Evolutionary conservation across 2,888 invertebrate species (phyloP).

Genomic region (Malthinus flaveolus): DNA sequence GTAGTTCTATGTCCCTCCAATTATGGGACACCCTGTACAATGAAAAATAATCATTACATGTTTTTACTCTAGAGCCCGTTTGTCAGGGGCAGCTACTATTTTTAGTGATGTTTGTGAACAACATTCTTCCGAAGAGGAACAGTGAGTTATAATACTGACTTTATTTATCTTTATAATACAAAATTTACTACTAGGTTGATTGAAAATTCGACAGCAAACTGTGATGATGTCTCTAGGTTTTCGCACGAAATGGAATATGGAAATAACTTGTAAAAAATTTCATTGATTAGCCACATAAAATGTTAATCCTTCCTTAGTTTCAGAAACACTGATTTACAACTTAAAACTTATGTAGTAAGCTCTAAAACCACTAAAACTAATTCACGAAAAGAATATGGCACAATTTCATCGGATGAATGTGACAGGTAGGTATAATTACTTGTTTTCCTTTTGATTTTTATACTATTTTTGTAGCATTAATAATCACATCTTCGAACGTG

Average conservation of each 20-base stretch:
- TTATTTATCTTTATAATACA: neutral
- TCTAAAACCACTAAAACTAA: neutral
- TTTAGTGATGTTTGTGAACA: neutral
- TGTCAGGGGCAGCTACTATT: neutral
- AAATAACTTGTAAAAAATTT: too few relatives aligned
- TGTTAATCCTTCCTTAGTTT: neutral
- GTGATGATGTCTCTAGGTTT: neutral
- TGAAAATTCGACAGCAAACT: neutral
- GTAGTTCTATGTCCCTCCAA: too few relatives aligned
- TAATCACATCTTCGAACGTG: neutral
- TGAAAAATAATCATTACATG: neutral
- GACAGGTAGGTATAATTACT: neutral
- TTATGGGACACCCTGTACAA: too few relatives aligned
- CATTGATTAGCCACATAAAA: too few relatives aligned
- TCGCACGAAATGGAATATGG: neutral
- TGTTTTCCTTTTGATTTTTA: neutral
- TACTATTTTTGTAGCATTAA: neutral
- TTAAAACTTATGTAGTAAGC: neutral
- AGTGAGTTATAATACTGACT: neutral
- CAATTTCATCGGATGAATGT: neutral
- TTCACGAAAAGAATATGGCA: neutral
- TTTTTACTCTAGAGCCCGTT: neutral
- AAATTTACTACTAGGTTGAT: neutral
- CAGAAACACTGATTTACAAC: neutral
- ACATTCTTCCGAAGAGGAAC: neutral